Percentiles rank a stretch among this genome's conserved stretches.
Evolutionary conservation across 1,140 invertebrate species (phyloP).

Genomic region (Gonioctena quinquepunctata): DNA sequence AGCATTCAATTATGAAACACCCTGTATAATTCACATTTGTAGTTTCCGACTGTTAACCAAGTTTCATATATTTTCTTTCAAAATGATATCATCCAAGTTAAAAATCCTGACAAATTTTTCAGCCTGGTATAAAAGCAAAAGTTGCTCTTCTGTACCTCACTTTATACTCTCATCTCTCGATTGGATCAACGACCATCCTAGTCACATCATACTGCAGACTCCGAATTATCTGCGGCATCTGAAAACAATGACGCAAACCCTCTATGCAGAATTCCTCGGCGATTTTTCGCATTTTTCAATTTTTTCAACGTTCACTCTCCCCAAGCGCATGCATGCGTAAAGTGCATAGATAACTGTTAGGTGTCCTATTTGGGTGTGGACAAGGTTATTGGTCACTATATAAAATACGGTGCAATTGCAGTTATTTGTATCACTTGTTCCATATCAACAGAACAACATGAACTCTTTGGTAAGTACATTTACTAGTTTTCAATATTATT

Average conservation of each 20-base stretch:
- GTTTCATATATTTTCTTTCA: too few species aligned
- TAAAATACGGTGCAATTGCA: constrained; percentile 17
- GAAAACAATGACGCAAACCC: neutral
- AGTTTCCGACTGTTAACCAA: too few species aligned
- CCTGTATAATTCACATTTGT: too few species aligned
- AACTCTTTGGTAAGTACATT: constrained; percentile 20
- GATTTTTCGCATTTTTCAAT: constrained; percentile 5
- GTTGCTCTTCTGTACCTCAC: too few species aligned
- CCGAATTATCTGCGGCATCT: too few species aligned
- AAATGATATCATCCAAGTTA: too few species aligned
- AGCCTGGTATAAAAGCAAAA: too few species aligned
- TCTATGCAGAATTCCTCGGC: neutral
- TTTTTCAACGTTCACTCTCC: neutral
- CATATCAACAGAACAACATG: constrained; percentile 22
- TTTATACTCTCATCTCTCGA: too few species aligned
- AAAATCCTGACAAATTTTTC: too few species aligned
- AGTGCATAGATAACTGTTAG: constrained; percentile 10
- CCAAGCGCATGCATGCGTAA: constrained; percentile 13
- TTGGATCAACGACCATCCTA: neutral
- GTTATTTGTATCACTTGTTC: constrained; percentile 19
- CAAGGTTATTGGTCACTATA: constrained; percentile 24
- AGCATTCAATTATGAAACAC: too few species aligned
- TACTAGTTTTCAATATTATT: neutral
- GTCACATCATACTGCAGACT: neutral
- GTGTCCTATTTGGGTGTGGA: constrained; percentile 22